phyloP scores from a whole-genome alignment of 2,888 invertebrate genomes.

The Idaea biselata region DNA sequence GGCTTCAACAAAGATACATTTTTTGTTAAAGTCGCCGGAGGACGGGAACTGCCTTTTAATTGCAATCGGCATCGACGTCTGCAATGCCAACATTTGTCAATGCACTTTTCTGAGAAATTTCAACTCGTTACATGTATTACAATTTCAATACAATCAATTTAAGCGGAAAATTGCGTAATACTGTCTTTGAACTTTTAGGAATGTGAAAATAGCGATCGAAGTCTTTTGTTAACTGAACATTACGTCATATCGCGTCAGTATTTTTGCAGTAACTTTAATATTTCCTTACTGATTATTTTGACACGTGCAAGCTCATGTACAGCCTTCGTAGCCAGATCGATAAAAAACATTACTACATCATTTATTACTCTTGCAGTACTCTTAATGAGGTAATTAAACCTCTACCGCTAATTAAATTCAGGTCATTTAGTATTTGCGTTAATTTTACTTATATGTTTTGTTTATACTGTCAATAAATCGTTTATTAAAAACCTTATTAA shows the following conservation, averaged over 20 bases:
- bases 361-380: too few relatives aligned
- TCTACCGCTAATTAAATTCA: not conserved
- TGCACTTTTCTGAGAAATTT: slow-evolving; percentile 15
- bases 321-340: too few relatives aligned
- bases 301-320: too few relatives aligned
- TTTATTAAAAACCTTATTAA: not conserved
- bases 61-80: slow-evolving; percentile 12
- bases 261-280: too few relatives aligned
- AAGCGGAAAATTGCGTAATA: not conserved
- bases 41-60: slow-evolving; percentile 22
- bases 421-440: not conserved
- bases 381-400: not conserved
- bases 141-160: slow-evolving; percentile 1
- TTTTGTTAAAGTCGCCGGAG: not conserved
- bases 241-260: too few relatives aligned
- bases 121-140: not conserved
- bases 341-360: too few relatives aligned
- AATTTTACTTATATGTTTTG: not conserved
- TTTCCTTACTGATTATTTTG: too few relatives aligned
- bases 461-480: not conserved
- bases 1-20: not conserved
- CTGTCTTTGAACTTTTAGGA: not conserved
- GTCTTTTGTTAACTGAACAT: not conserved
- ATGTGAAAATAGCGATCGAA: not conserved
- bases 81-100: slow-evolving; percentile 21